Conservation (phyloP, 1,140 invertebrate species). For the Drosophila grimshawi region DNA sequence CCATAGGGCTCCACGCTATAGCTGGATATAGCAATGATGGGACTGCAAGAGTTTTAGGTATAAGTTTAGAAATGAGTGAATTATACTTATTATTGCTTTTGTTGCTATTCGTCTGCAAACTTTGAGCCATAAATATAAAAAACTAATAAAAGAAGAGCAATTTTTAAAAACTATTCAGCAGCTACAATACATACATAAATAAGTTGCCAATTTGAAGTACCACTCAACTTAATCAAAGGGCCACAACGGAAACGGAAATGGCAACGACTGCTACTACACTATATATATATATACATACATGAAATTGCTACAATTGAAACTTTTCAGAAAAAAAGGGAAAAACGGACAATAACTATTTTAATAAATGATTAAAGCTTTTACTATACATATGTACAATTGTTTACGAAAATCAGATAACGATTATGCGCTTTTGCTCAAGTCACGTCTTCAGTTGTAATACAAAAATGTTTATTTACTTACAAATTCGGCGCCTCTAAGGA, state of each 20-base stretch:
- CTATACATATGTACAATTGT: constrained; percentile 43
- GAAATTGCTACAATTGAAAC: constrained; percentile 14
- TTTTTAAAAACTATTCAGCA: constrained; percentile 61
- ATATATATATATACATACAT: constrained; percentile 29
- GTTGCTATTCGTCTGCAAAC: constrained; percentile 58
- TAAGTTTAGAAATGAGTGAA: constrained; percentile 15
- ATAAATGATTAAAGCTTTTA: constrained; percentile 9
- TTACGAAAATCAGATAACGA: constrained; percentile 7
- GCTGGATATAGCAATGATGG: constrained; percentile 90
- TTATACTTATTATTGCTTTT: constrained; percentile 18
- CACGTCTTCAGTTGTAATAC: constrained; percentile 59
- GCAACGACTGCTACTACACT: constrained; percentile 3
- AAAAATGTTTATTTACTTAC: constrained; percentile 76
- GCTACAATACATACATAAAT: constrained; percentile 18
- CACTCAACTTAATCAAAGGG: constrained; percentile 71
- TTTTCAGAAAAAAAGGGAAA: constrained; percentile 1
- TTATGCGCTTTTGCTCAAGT: constrained; percentile 7
- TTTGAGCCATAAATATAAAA: constrained; percentile 57
- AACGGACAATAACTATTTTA: constrained; percentile 24
- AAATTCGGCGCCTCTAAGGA: constrained; percentile 40
- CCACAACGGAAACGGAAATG: constrained; percentile 68
- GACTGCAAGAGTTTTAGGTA: constrained; percentile 86
- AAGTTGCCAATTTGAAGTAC: constrained; percentile 49
- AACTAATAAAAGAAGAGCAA: constrained; percentile 26
- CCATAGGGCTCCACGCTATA: constrained; percentile 89